Conservation (phyloP, 2,888 invertebrate species). For the Buathra laborator region DNA sequence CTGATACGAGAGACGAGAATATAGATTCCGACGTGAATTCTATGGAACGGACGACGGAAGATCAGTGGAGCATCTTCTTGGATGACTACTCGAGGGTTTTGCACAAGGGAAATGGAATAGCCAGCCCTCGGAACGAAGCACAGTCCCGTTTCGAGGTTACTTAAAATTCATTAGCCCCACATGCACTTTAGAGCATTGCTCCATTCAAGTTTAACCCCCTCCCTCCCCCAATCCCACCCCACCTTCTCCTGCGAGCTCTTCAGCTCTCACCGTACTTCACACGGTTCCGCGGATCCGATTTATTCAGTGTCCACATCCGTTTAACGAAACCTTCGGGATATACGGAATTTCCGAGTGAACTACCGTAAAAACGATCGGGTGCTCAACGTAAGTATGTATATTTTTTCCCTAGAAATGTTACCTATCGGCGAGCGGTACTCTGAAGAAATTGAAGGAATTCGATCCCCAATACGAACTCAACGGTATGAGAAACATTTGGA, state of each 20-base stretch:
- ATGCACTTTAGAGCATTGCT: conserved; percentile 29
- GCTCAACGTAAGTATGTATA: neutral
- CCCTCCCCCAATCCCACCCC: no score
- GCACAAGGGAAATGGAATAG: conserved; percentile 84
- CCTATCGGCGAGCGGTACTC: conserved; percentile 61
- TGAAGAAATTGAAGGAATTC: conserved; percentile 75
- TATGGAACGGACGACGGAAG: conserved; percentile 80
- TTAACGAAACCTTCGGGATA: conserved; percentile 21
- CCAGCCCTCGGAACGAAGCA: conserved; percentile 53
- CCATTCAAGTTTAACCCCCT: neutral
- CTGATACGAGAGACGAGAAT: conserved; percentile 86
- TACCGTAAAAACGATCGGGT: conserved; percentile 1
- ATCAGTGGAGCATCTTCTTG: conserved; percentile 90
- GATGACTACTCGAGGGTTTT: conserved; percentile 89
- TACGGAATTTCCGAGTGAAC: conserved; percentile 9
- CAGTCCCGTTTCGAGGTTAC: conserved; percentile 69
- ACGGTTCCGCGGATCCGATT: conserved; percentile 25
- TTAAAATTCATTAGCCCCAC: conserved; percentile 59
- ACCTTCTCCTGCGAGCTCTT: conserved; percentile 13
- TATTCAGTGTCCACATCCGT: conserved; percentile 3
- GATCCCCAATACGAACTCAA: conserved; percentile 86
- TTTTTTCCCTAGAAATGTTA: conserved; percentile 66
- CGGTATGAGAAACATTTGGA: conserved; percentile 95
- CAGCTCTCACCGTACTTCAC: conserved; percentile 4
- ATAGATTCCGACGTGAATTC: conserved; percentile 88